Evolutionary conservation across 2,113 vertebrate species (phyloP), one percentile per base, ranked within the genome.

Genomic region (Atlantisia rogersi): DNA sequence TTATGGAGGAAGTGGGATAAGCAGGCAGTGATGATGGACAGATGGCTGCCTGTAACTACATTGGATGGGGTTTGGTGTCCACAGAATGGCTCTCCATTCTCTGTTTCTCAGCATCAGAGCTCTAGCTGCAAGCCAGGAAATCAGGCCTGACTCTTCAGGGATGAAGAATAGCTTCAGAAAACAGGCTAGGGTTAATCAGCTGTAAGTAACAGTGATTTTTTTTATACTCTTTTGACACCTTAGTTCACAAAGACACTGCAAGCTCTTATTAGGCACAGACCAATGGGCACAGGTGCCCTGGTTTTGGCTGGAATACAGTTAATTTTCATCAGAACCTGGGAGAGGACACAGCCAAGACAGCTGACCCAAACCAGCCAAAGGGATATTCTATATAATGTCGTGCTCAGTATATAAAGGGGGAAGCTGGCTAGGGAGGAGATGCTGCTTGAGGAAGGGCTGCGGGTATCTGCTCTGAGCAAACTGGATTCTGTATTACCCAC

Each of bases 1-100:
- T 11, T 86, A 40, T 0, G 1, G 40, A 90, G 19, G 40, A 64
- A 0, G 0, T 79, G 17, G 31, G 10, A 60, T 64, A 92, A 75
- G 35, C 25, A 89, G 26, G 20, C 63, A 82, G 48, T 44, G 56
- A 68, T 0, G 4, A 58, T 39, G 82, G 35, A 58, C 0, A 1
- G 44, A 31, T 37, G 64, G 37, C 28, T 89, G 37, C 37, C 53
- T 76, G 53, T 52, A 42, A 80, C 69, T 76, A 74, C 0, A 2
- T 28, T 50, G 44, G 32, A 62, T 77, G 40, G 26, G 18, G 32
- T 80, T 82, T 90, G 32, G 32, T 65, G 32, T 53, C 40, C 31
- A 46, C 46, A 58, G 28, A 46, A 46, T n/a, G 12, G 7, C 46
- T 76, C 62, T 71, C 26, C 4, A 0, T 67, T 83, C 31, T 50